phyloP scores from a whole-genome alignment of 2,797 vertebrate genomes.

The Phylloscopus collybita region DNA sequence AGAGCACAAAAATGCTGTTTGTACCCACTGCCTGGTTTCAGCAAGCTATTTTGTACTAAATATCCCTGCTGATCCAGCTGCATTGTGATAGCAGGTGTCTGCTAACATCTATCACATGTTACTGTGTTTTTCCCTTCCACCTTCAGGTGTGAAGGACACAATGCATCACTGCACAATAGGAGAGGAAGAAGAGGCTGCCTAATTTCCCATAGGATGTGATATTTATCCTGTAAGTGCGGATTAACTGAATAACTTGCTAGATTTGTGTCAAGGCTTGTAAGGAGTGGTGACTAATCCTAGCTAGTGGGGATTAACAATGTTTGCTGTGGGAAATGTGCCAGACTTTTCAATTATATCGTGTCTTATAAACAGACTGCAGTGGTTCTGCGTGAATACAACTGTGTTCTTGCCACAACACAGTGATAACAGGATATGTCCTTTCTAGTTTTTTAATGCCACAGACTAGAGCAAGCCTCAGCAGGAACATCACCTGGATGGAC shows the following conservation, averaged over 20 bases:
- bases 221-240: constrained; percentile 55
- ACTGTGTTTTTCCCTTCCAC: constrained; percentile 11
- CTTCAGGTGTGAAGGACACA: constrained; percentile 18
- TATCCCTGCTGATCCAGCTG: constrained; percentile 37
- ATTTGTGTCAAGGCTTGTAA: constrained; percentile 71
- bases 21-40: neutral
- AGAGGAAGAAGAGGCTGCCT: constrained; percentile 10
- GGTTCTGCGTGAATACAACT: neutral
- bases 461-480: neutral
- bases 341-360: constrained; percentile 63
- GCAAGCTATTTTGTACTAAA: neutral
- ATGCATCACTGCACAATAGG: constrained; percentile 11
- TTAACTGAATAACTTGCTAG: constrained; percentile 69
- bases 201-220: constrained; percentile 65
- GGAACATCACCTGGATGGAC: neutral
- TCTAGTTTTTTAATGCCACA: neutral
- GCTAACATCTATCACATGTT: constrained; percentile 18
- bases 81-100: constrained; percentile 8
- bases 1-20: neutral
- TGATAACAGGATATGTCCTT: neutral
- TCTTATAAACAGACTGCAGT: constrained; percentile 30
- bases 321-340: constrained; percentile 65
- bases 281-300: constrained; percentile 69
- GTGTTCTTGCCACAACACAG: neutral
- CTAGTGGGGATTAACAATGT: constrained; percentile 68